Conservation (phyloP, 2,113 vertebrate genomes). For the Notarius lentiginosus region DNA sequence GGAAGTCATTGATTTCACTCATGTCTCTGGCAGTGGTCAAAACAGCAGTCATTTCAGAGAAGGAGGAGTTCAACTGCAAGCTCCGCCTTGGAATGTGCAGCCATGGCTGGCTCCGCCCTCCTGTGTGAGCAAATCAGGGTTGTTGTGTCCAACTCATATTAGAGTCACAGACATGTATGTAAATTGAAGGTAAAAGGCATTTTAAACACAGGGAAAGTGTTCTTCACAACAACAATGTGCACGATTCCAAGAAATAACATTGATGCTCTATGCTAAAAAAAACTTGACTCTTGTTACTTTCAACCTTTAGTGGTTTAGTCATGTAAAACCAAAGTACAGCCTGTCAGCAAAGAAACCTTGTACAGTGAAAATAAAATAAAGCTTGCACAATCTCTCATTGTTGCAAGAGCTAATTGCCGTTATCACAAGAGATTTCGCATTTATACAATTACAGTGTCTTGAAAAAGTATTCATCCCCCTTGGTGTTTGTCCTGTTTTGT, state of each 20-base stretch:
- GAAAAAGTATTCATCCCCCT: too few relatives aligned
- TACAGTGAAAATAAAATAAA: too few relatives aligned
- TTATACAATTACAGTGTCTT: too few relatives aligned
- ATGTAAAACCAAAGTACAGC: background rate
- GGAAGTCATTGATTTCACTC: conserved; percentile 85
- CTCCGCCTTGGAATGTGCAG: conserved; percentile 89
- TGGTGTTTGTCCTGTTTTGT: too few relatives aligned
- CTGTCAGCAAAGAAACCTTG: too few relatives aligned
- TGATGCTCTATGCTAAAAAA: background rate
- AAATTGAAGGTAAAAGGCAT: background rate
- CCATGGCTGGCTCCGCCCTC: conserved; percentile 86
- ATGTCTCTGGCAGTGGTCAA: conserved; percentile 86
- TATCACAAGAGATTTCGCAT: background rate
- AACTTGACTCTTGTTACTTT: background rate
- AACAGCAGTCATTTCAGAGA: conserved; percentile 83
- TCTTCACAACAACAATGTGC: background rate
- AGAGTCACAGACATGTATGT: background rate
- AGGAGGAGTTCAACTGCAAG: conserved; percentile 83
- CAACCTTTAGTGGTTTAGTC: background rate
- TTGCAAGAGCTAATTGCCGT: background rate
- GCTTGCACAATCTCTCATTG: too few relatives aligned
- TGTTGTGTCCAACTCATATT: background rate
- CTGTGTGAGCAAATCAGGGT: conserved; percentile 62
- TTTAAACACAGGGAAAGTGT: background rate
- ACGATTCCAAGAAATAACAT: background rate